Conservation (phyloP, 35 echinoderm and acorn worm species). For the Heliocidaris tuberculata region DNA sequence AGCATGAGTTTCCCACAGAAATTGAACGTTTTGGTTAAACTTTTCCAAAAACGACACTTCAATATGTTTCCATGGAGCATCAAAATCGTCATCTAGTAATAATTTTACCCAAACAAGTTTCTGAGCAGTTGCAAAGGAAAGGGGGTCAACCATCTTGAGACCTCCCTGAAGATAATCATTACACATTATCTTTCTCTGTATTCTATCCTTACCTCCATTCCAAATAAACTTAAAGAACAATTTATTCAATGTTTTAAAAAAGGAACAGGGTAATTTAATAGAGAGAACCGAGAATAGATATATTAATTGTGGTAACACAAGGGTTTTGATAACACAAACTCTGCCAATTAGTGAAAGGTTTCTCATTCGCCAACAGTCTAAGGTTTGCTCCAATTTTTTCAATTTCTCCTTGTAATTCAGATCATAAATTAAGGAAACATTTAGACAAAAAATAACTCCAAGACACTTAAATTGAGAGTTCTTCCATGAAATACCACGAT, state of each 20-base stretch:
- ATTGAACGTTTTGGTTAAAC: neutral
- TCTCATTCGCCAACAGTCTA: conserved; percentile 23
- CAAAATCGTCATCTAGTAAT: conserved; percentile 27
- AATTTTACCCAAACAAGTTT: conserved; percentile 34
- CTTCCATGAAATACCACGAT: neutral
- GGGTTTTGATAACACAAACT: conserved; percentile 33
- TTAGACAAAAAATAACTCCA: conserved; percentile 17
- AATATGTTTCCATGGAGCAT: conserved; percentile 19
- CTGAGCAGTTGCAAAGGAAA: conserved; percentile 37
- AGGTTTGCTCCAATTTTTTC: conserved; percentile 22
- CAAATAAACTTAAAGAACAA: too few relatives aligned
- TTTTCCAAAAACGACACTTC: neutral
- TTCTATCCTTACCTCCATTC: too few relatives aligned
- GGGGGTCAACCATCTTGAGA: conserved; percentile 26
- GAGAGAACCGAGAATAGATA: too few relatives aligned
- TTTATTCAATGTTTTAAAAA: too few relatives aligned
- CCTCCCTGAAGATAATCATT: neutral
- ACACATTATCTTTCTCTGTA: too few relatives aligned
- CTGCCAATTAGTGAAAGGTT: conserved; percentile 26
- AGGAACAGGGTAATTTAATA: too few relatives aligned
- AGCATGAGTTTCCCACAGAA: conserved; percentile 32
- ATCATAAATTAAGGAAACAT: conserved; percentile 15
- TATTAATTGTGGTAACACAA: neutral
- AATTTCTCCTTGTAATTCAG: conserved; percentile 40
- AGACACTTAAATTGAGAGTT: conserved; percentile 25